Evolutionary conservation across 1,140 invertebrate genomes (phyloP), one percentile per base, ranked within the genome.

Genomic region (Ooceraea biroi): DNA sequence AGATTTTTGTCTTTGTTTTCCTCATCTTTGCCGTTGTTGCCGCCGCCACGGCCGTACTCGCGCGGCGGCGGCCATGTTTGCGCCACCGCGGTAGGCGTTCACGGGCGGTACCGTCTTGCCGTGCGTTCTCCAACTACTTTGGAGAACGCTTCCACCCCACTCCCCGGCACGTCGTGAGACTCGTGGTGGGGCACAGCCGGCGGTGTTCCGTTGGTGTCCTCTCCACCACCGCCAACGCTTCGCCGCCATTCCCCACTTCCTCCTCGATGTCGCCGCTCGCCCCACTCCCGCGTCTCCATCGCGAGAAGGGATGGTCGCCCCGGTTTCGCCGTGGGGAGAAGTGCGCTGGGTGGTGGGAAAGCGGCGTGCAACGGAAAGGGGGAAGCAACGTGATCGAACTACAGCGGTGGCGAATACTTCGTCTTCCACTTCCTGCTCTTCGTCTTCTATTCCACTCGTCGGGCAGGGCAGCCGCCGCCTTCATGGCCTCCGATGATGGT

Each of bases 41-140:
- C 68, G 71, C 41, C 72, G 80, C 12, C 73, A 82, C 12, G 60
- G 66, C 63, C 50, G 36, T 36, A 36, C 2, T 7, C 36, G 36
- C 36, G 36, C 36, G 36, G 36, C 36, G 90, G 91, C 94, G 92
- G 94, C 94, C 94, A 94, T 94, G 93, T 94, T 94, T 94, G 93
- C 94, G 93, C 94, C 93, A 91, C 84, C 89, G 91, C 77, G 69
- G 93, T 93, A 91, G 94, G 94, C 94, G 93, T 93, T 89, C 93
- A 91, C 92, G 89, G 84, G 69, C 84, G 88, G 80, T 87, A 89
- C 85, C 88, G 78, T 71, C 63, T 57, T 61, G 63, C 50, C 74
- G 72, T 82, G 65, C 80, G 88, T 92, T 93, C 91, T 92, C 92
- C 92, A 92, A 93, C 91, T 88, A 90, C 89, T 90, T 90, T 88